Base-by-base conservation (phyloP, 2,113 vertebrate species). In the Mustela lutreola region DNA sequence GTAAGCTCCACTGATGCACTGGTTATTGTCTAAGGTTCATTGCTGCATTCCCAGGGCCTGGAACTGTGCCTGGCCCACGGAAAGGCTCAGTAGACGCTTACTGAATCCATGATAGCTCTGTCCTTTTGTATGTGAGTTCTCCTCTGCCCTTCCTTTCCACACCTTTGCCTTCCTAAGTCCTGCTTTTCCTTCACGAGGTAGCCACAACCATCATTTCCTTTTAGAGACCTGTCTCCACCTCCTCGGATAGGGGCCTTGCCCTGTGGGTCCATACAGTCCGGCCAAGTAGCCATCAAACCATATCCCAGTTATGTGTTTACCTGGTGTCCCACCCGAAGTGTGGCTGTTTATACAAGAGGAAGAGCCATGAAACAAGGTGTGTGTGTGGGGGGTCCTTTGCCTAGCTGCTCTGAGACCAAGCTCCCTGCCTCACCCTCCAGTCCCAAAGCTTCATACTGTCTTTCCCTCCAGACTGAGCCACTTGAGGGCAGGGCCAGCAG, bases 201-300 rank as follows among this genome's bases (percentile, higher is more conserved):
- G 19, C 45, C 33, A 53, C 3, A 22, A 70, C 21, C 31, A 11
- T 9, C 22, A 3, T 1, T 33, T 65, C 67, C 79, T 36, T 73
- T 50, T 26, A 9, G 71, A 89, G 92, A 50, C 16, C 53, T 28
- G 26, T 67, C 71, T 36, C 50, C 31, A 36, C 26, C 63, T 70
- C 71, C 14, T 65, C n/a, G 18, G 60, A 79, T 6, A 42, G 33
- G 24, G 88, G 28, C 22, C 50, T 89, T 24, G 28, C 42, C 33
- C 12, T 14, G 28, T 11, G 9, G 36, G 12, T 11, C 10, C 9
- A 4, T 0, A 16, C 9, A 73, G 12, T n/a, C 63, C 24, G 33
- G 39, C 53, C 26, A 1, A 50, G n/a, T 18, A 11, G 19, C 45
- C 71, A 12, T 4, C 31, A 53, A 4, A 33, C 18, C 36, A 9